Conservation (phyloP, 1,140 invertebrate species). For the Tetraneura akinire region DNA sequence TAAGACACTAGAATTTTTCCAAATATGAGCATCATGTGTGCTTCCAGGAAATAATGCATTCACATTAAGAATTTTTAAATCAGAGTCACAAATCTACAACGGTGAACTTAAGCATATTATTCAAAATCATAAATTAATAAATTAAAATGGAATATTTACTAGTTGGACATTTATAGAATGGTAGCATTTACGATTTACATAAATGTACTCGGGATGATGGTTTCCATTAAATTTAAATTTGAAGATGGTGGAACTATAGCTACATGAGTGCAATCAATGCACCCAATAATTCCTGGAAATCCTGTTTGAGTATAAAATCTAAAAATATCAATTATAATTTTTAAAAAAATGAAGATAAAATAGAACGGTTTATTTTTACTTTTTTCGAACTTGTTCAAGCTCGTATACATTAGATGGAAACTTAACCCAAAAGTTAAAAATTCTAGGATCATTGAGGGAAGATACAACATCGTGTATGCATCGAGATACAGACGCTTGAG, state of each 20-base stretch:
- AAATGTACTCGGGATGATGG: constrained; percentile 12
- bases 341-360: not conserved
- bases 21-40: not conserved
- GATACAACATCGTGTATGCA: not conserved
- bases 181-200: constrained; percentile 17
- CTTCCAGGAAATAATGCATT: not conserved
- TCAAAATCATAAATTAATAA: not conserved
- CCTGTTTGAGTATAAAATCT: not conserved
- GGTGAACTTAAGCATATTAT: not conserved
- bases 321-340: not conserved
- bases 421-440: not conserved
- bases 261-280: not conserved
- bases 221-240: constrained; percentile 17
- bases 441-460: not conserved
- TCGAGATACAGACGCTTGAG: not conserved
- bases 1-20: not conserved
- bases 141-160: constrained; percentile 6
- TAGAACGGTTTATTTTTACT: not conserved
- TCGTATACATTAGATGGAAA: not conserved
- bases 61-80: not conserved
- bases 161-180: not conserved
- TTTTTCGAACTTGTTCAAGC: not conserved
- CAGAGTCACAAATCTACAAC: constrained; percentile 3
- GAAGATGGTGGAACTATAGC: not conserved
- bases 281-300: constrained; percentile 12